Evolutionary conservation across 2,797 vertebrate species (phyloP).

Genomic region (Pampus argenteus): DNA sequence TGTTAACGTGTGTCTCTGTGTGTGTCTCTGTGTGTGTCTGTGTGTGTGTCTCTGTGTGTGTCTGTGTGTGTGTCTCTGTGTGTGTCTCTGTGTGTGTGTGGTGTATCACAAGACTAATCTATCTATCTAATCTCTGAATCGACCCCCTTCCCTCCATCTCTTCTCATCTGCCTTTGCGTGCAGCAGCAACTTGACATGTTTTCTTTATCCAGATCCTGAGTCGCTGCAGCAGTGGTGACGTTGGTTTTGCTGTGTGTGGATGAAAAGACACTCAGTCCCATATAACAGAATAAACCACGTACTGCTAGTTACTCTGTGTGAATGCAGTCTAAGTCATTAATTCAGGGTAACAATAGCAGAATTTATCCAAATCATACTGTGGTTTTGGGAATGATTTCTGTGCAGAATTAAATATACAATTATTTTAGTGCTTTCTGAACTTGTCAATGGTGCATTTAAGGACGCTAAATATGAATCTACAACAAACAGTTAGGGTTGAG

Average conservation of each 20-base stretch:
- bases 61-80: conserved; percentile 27
- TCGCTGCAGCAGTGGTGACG: conserved; percentile 52
- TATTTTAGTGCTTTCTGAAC: background rate
- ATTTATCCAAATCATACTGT: background rate
- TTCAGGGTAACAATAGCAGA: background rate
- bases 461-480: background rate
- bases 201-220: conserved; percentile 59
- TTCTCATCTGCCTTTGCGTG: conserved; percentile 56
- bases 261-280: background rate
- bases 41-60: conserved; percentile 22
- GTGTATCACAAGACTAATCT: conserved; percentile 26
- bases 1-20: conserved; percentile 25
- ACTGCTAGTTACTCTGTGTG: background rate
- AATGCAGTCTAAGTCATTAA: background rate
- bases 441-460: background rate
- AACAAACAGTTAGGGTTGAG: background rate
- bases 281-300: background rate
- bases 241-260: conserved; percentile 53
- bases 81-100: background rate
- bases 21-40: background rate
- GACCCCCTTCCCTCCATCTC: conserved; percentile 9
- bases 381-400: conserved; percentile 3
- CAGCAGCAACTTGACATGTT: conserved; percentile 75
- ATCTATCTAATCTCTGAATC: conserved; percentile 28
- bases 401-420: background rate